Percentiles rank a stretch among this genome's conserved stretches.
phyloP scores from a whole-genome alignment of 2,797 vertebrate genomes.

The Poeciliopsis presidionis region DNA sequence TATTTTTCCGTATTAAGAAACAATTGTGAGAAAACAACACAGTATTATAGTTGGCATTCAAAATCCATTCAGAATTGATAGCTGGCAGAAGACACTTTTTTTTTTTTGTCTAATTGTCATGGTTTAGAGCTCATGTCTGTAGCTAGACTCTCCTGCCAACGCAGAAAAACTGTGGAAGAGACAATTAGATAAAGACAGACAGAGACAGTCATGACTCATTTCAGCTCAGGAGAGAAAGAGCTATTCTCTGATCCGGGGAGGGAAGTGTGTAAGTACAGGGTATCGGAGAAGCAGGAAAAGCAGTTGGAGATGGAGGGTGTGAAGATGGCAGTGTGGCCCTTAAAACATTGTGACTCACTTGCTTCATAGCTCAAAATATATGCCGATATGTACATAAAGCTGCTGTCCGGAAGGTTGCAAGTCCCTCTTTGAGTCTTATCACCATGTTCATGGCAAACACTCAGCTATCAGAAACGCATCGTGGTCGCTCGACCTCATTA shows the following conservation, averaged over 20 bases:
- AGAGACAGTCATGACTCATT: constrained; percentile 69
- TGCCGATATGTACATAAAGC: constrained; percentile 7
- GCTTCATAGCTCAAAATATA: constrained; percentile 20
- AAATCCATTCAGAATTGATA: neutral
- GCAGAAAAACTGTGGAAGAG: constrained; percentile 40
- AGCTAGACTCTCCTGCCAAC: constrained; percentile 26
- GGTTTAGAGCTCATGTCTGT: constrained; percentile 7
- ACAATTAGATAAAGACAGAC: constrained; percentile 40
- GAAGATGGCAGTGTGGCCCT: constrained; percentile 29
- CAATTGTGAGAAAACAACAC: neutral
- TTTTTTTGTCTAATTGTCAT: neutral
- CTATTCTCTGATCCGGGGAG: constrained; percentile 43
- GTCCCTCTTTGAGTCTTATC: constrained; percentile 20
- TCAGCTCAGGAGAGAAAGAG: constrained; percentile 50
- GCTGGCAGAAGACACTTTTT: constrained; percentile 12
- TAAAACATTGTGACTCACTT: constrained; percentile 48
- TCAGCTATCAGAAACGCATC: constrained; percentile 14
- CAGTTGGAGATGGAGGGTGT: constrained; percentile 47
- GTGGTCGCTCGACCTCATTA: constrained; percentile 60
- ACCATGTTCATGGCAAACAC: neutral
- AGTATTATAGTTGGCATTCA: neutral
- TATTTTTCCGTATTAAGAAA: neutral
- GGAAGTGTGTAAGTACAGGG: constrained; percentile 72
- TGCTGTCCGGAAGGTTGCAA: neutral
- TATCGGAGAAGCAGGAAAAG: constrained; percentile 53